Evolutionary conservation across 2,888 invertebrate species (phyloP).

Genomic region (Archips xylosteana): DNA sequence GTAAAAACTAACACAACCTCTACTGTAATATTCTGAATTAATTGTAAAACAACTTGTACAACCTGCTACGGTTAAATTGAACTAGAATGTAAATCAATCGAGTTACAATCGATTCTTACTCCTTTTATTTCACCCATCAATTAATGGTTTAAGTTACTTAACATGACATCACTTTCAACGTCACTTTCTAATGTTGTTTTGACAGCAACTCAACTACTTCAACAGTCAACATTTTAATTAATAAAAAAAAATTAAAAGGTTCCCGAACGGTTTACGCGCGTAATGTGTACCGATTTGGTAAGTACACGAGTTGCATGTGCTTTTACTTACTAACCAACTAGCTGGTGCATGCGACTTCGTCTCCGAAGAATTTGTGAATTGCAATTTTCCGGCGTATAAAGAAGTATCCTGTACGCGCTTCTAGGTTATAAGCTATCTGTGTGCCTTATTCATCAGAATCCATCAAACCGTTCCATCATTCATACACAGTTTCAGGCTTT

Average conservation of each 20-base stretch:
- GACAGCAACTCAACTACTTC: slow-evolving; percentile 34
- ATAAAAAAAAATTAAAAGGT: slow-evolving; percentile 32
- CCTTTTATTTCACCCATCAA: slow-evolving; percentile 28
- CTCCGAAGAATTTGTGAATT: too few relatives aligned
- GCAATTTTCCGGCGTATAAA: too few relatives aligned
- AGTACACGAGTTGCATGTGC: not conserved
- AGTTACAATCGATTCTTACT: slow-evolving; percentile 20
- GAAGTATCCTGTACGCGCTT: too few relatives aligned
- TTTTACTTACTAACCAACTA: not conserved
- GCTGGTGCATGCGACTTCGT: too few relatives aligned
- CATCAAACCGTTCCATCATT: too few relatives aligned
- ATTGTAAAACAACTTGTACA: not conserved
- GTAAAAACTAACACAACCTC: too few relatives aligned
- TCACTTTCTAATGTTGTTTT: slow-evolving; percentile 43
- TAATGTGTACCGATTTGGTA: not conserved
- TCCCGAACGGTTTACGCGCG: not conserved
- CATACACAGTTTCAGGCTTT: too few relatives aligned
- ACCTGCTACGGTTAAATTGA: not conserved
- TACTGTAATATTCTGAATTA: too few relatives aligned
- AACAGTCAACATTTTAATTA: slow-evolving; percentile 31
- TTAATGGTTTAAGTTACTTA: slow-evolving; percentile 33
- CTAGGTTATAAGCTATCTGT: too few relatives aligned
- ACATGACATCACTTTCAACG: slow-evolving; percentile 38
- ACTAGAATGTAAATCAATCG: slow-evolving; percentile 1
- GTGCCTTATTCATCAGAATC: too few relatives aligned